phyloP scores from a whole-genome alignment of 1,140 invertebrate genomes.

The Nomia melanderi region DNA sequence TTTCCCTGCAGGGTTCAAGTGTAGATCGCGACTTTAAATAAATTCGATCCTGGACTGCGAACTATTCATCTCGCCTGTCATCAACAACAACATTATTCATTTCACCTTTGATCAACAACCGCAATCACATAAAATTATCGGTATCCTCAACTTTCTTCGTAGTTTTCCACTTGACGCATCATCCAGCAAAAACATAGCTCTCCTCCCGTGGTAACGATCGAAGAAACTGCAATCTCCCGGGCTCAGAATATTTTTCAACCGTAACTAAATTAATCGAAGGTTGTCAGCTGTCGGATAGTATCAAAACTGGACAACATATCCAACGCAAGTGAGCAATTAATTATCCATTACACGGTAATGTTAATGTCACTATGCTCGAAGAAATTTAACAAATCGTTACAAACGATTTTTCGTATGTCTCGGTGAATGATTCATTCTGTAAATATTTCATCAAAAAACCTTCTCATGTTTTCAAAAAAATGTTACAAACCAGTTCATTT shows the following conservation, averaged over 20 bases:
- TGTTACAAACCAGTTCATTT: too few species aligned
- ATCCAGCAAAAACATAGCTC: constrained; percentile 1
- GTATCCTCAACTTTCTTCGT: constrained; percentile 33
- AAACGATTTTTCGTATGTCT: background rate
- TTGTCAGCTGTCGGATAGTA: background rate
- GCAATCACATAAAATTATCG: constrained; percentile 34
- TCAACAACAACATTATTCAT: constrained; percentile 27
- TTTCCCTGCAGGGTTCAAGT: background rate
- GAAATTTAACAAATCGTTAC: background rate
- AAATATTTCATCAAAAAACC: too few species aligned
- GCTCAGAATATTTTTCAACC: background rate
- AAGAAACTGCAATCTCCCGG: constrained; percentile 35
- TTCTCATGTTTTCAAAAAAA: too few species aligned
- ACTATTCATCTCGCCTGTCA: constrained; percentile 14
- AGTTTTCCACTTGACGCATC: constrained; percentile 24
- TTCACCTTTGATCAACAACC: constrained; percentile 23
- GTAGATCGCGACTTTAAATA: background rate
- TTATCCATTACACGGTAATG: background rate
- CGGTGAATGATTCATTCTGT: background rate
- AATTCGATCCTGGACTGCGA: background rate
- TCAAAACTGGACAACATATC: background rate
- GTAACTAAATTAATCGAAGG: constrained; percentile 21
- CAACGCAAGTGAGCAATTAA: background rate
- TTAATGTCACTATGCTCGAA: background rate
- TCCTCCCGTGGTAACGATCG: background rate